A percentile compares a stretch with the other conserved stretches of the same genome.
Conservation (phyloP, 2,797 vertebrate species). For the Poeciliopsis infans region DNA sequence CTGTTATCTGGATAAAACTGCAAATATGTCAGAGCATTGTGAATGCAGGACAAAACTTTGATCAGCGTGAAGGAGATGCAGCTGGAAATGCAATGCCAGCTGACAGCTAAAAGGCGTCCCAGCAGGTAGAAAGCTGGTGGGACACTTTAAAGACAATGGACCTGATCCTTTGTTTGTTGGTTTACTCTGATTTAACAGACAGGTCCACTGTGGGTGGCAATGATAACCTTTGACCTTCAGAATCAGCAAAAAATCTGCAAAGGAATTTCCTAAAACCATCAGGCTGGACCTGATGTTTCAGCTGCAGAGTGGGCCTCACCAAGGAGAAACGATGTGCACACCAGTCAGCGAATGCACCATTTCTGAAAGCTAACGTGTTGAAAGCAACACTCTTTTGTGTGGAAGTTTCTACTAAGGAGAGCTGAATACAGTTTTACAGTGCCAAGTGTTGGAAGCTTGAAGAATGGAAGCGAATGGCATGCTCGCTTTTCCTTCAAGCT, state of each 20-base stretch:
- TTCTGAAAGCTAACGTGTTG: background rate
- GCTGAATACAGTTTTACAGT: background rate
- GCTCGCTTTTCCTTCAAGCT: background rate
- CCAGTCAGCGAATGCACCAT: background rate
- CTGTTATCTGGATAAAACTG: conserved; percentile 24
- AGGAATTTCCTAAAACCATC: conserved; percentile 40
- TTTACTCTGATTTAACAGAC: conserved; percentile 37
- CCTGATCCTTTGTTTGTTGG: conserved; percentile 37
- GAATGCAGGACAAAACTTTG: conserved; percentile 31
- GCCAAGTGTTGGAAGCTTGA: background rate
- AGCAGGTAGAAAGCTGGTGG: conserved; percentile 25
- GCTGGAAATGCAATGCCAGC: conserved; percentile 18
- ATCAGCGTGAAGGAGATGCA: conserved; percentile 28
- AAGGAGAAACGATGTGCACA: background rate
- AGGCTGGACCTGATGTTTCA: conserved; percentile 40
- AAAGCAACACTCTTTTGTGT: background rate
- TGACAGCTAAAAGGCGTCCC: conserved; percentile 28
- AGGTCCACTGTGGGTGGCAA: conserved; percentile 49
- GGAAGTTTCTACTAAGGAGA: background rate
- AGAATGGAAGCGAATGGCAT: background rate
- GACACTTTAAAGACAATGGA: conserved; percentile 22
- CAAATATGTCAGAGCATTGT: conserved; percentile 6
- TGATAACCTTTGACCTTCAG: conserved; percentile 59
- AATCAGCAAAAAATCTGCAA: conserved; percentile 48
- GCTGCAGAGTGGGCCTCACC: background rate